phyloP scores from a whole-genome alignment of 2,797 vertebrate species.

The Rhabdomys pumilio region DNA sequence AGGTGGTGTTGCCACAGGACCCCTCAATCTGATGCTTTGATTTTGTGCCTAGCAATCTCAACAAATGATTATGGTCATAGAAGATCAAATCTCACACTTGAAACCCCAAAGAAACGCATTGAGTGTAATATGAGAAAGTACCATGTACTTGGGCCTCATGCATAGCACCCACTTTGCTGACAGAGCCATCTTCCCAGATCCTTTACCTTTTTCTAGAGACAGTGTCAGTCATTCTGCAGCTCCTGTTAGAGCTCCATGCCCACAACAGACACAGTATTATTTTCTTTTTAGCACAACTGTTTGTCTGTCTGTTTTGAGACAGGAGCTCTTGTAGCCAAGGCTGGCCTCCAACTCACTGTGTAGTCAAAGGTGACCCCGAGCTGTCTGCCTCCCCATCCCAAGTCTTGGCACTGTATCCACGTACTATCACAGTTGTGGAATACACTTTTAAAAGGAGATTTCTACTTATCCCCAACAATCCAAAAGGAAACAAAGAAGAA shows the following conservation, averaged over 20 bases:
- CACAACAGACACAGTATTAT: not conserved
- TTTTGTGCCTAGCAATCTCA: not conserved
- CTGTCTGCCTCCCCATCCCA: not conserved
- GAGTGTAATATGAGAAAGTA: not conserved
- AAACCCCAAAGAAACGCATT: constrained; percentile 33
- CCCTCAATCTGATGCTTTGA: not conserved
- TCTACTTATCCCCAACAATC: not conserved
- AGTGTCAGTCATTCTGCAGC: not conserved
- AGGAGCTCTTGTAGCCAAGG: not conserved
- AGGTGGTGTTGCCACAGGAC: not conserved
- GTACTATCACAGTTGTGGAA: too few species aligned
- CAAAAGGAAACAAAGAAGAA: not conserved
- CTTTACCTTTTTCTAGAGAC: not conserved
- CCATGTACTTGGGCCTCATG: not conserved
- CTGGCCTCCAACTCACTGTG: not conserved
- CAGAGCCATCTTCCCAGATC: not conserved
- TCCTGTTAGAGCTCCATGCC: not conserved
- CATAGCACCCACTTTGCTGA: too few species aligned
- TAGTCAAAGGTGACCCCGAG: not conserved
- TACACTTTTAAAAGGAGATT: not conserved
- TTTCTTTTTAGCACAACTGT: not conserved
- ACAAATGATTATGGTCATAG: not conserved
- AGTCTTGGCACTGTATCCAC: not conserved
- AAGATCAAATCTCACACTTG: constrained; percentile 29
- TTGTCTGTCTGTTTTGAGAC: not conserved